phyloP scores from a whole-genome alignment of 2,888 invertebrate species.

The Drosophila neotestacea region DNA sequence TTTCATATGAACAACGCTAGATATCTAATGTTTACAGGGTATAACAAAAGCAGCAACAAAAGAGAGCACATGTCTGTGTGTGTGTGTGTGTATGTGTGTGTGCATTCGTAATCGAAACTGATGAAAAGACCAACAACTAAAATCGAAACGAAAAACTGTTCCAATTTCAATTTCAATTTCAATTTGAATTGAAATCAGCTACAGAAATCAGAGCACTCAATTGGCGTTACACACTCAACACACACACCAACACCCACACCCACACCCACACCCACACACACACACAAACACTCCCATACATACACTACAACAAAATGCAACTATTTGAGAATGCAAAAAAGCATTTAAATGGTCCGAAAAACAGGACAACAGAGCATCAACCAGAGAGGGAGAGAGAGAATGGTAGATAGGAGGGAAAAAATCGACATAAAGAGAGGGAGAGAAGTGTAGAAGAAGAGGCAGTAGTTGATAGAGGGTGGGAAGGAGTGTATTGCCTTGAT shows the following conservation, averaged over 20 bases:
- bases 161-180: slow-evolving; percentile 58
- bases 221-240: slow-evolving; percentile 23
- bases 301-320: slow-evolving; percentile 35
- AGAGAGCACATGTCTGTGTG: not conserved
- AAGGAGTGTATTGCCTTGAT: slow-evolving; percentile 17
- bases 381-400: not conserved
- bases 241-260: not conserved
- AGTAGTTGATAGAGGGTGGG: not conserved
- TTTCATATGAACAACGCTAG: not conserved
- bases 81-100: slow-evolving; percentile 15
- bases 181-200: slow-evolving; percentile 51
- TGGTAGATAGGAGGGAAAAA: not conserved
- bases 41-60: slow-evolving; percentile 11
- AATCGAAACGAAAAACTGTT: slow-evolving; percentile 44
- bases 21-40: slow-evolving; percentile 19
- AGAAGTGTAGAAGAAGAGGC: not conserved
- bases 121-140: slow-evolving; percentile 33
- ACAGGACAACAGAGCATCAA: slow-evolving; percentile 12
- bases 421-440: not conserved
- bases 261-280: not conserved
- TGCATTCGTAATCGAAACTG: slow-evolving; percentile 48
- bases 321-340: slow-evolving; percentile 46
- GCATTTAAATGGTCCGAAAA: slow-evolving; percentile 46
- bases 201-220: slow-evolving; percentile 52
- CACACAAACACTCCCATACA: slow-evolving; percentile 3